Evolutionary conservation across 2,797 vertebrate genomes (phyloP), one percentile per base, ranked within the genome.

Genomic region (Xenops minutus): DNA sequence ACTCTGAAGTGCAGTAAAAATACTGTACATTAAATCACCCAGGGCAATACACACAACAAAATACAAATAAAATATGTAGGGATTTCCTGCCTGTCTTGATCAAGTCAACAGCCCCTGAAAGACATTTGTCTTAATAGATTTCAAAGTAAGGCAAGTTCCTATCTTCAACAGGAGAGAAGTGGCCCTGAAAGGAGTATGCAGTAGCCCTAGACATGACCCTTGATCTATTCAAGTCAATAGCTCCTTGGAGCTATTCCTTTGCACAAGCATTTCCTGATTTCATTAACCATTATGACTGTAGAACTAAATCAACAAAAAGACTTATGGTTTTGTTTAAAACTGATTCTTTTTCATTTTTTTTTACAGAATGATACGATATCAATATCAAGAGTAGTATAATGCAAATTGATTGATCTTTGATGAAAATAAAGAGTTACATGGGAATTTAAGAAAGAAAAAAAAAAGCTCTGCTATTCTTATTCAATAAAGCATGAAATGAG

Each of bases 261-360:
- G 54, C 62, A 77, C n/a, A 51, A 82, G 58, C 9, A 51, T 73
- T 92, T 95, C 81, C 68, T 93, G 32, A 56, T 87, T 64, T 89
- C 48, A 74, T 83, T 92, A 86, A 77, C 76, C 39, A 67, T 64
- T 88, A 86, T 2, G 10, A 83, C 58, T 43, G 18, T 62, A 72
- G 46, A 80, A 88, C 61, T 91, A 92, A 89, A 56, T 85, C 82
- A 93, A 93, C 61, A 74, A 79, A 23, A 89, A 23, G 64, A 73
- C 37, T 83, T 77, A 59, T 7, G 8, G 44, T 14, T 59, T 90
- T 81, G 7, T 81, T 92, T 44, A 81, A 95, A 95, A 66, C 23
- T 78, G 16, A 27, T 30, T 72, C 30, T 62, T 5, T 81, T 34
- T 23, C 9, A 78, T 89, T 61, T 41, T 41, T 41, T 18, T 58